Percentiles rank a stretch among this genome's conserved stretches.
These are phyloP conservation scores for Eclectus roratus DNA, from an alignment of 2,113 vertebrate species.

Conservation along the genomic window DNA sequence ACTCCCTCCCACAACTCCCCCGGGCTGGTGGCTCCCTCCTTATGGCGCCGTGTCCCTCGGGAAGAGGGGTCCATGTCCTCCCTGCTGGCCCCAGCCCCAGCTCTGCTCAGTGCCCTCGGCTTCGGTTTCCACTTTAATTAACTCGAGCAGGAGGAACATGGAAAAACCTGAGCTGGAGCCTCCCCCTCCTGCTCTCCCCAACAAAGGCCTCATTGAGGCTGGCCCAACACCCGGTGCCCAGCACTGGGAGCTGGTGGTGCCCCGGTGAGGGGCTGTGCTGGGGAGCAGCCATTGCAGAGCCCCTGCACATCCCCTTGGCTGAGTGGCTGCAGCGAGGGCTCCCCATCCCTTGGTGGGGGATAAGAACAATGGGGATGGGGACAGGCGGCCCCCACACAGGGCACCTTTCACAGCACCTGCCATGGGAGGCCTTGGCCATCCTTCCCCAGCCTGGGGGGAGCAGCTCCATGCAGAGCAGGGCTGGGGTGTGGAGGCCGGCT, in stretches of 20 bases:
- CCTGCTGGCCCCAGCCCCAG: neutral
- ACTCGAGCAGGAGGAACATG: constrained; percentile 47
- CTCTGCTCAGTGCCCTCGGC: neutral
- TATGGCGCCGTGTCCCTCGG: neutral
- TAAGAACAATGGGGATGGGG: fast-evolving
- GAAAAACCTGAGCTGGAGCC: constrained; percentile 50
- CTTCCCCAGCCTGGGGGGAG: neutral
- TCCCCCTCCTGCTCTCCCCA: constrained; percentile 15
- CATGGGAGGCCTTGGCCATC: neutral
- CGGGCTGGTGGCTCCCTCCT: neutral
- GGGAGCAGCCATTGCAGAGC: neutral
- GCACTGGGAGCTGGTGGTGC: neutral
- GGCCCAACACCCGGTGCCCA: neutral
- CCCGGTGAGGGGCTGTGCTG: neutral
- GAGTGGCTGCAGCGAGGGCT: neutral
- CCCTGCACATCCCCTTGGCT: fast-evolving
- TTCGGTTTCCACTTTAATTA: constrained; percentile 57
- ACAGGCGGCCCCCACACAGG: fast-evolving
- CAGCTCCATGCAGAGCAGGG: neutral
- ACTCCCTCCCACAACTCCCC: too few relatives aligned
- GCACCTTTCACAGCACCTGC: neutral
- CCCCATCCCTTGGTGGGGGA: neutral
- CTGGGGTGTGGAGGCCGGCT: fast-evolving
- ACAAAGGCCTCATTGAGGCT: constrained; percentile 60
- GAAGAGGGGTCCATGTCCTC: neutral